Evolutionary conservation across 1,140 invertebrate genomes (phyloP).

Genomic region (Halictus rubicundus): DNA sequence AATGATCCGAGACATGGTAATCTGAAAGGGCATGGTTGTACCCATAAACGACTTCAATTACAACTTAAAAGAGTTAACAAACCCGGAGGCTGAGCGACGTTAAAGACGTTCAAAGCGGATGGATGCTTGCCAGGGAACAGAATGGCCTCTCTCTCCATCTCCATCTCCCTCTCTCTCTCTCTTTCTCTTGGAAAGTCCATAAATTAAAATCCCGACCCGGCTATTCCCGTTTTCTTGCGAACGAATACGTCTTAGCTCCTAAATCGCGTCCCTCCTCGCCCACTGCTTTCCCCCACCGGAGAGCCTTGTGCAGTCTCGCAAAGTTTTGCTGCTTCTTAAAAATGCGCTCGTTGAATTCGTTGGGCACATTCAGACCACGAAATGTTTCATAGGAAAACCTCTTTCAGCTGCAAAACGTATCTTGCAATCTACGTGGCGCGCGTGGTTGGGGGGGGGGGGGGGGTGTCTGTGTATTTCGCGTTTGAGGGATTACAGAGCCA

Average conservation of each 20-base stretch:
- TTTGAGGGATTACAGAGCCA: constrained; percentile 8
- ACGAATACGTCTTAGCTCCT: neutral
- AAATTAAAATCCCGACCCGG: neutral
- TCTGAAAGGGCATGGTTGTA: neutral
- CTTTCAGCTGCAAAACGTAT: neutral
- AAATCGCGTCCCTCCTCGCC: neutral
- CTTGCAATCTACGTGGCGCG: neutral
- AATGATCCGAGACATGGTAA: neutral
- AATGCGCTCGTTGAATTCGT: neutral
- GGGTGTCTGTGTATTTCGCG: neutral
- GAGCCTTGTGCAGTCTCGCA: neutral
- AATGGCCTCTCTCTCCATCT: neutral
- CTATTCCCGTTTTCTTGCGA: neutral
- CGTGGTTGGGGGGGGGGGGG: neutral
- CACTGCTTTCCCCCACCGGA: too few species aligned
- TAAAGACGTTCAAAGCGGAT: neutral
- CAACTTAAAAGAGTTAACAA: constrained; percentile 8
- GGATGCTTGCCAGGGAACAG: neutral
- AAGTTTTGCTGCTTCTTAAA: neutral
- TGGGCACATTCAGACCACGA: neutral
- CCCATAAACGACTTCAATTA: constrained; percentile 5
- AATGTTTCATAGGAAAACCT: neutral
- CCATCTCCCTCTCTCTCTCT: too few species aligned
- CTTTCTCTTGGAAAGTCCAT: neutral
- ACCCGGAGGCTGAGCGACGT: neutral